Conservation (phyloP, 2,113 vertebrate genomes). For the Scomber japonicus region DNA sequence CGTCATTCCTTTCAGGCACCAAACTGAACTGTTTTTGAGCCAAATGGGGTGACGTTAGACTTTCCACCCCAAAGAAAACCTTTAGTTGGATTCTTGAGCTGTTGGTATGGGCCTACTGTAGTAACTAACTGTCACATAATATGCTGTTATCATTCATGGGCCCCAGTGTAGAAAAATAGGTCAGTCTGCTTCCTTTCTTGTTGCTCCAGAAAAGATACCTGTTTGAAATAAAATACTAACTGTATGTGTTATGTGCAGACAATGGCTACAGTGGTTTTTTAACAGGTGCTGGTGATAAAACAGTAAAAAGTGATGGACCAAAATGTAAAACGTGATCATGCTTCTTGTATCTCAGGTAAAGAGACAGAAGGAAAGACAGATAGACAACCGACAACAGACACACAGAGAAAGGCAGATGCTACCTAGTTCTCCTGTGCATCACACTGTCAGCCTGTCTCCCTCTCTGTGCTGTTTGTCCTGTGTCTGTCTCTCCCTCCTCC, state of each 20-base stretch:
- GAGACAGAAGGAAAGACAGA: too few species aligned
- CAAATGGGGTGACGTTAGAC: slow-evolving; percentile 18
- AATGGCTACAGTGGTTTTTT: too few species aligned
- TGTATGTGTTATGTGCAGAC: too few species aligned
- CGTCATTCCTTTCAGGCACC: slow-evolving; percentile 40
- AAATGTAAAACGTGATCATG: too few species aligned
- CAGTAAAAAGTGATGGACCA: too few species aligned
- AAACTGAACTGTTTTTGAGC: slow-evolving; percentile 26
- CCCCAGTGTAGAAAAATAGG: not conserved
- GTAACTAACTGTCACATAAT: slow-evolving; percentile 1
- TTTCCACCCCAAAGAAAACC: slow-evolving; percentile 29
- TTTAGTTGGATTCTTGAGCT: not conserved
- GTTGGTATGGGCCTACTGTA: slow-evolving; percentile 12
- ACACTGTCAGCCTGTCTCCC: slow-evolving; percentile 12
- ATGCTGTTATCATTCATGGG: not conserved
- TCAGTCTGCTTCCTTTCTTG: slow-evolving; percentile 14
- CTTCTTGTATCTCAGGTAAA: too few species aligned
- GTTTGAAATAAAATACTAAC: not conserved
- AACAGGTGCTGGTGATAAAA: too few species aligned
- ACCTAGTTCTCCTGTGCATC: not conserved
- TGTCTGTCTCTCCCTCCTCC: slow-evolving; percentile 34
- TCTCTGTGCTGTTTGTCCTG: slow-evolving; percentile 28
- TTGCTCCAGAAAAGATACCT: not conserved
- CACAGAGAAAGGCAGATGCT: not conserved
- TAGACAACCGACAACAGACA: too few species aligned